phyloP scores from a whole-genome alignment of 2,888 invertebrate species.

The Drosophila mimetica region DNA sequence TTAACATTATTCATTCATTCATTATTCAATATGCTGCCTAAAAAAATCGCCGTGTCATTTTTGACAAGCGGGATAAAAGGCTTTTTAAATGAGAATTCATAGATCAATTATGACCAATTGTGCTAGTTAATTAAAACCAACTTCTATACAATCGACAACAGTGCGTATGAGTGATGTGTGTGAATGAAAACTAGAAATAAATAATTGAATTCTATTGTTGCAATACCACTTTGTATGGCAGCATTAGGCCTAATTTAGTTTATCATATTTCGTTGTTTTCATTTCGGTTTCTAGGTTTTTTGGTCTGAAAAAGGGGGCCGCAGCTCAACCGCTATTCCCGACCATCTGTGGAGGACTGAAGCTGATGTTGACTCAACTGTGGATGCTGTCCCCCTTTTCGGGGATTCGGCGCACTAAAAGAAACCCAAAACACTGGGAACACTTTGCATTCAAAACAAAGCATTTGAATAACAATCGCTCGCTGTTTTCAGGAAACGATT shows the following conservation, averaged over 20 bases:
- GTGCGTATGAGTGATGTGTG: conserved; percentile 26
- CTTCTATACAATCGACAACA: conserved; percentile 2
- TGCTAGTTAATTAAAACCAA: conserved; percentile 20
- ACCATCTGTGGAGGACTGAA: conserved; percentile 43
- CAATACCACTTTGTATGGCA: not conserved
- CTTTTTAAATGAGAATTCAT: conserved; percentile 25
- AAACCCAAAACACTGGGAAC: conserved; percentile 35
- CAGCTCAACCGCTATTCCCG: conserved; percentile 4
- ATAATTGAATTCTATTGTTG: conserved; percentile 12
- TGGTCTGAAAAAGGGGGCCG: not conserved
- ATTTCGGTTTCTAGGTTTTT: not conserved
- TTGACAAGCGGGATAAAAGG: conserved; percentile 1
- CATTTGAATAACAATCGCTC: conserved; percentile 3
- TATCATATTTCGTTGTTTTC: conserved; percentile 10
- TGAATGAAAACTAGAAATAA: conserved; percentile 4
- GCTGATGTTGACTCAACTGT: conserved; percentile 38
- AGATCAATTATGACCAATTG: conserved; percentile 39
- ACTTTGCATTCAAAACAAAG: conserved; percentile 33
- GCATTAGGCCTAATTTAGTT: conserved; percentile 15
- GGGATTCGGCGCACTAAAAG: conserved; percentile 49
- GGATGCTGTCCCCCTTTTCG: conserved; percentile 63
- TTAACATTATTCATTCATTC: too few relatives aligned
- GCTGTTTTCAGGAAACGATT: conserved; percentile 17
- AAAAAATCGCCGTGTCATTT: too few relatives aligned
- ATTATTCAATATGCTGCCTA: too few relatives aligned